These are phyloP conservation scores for Pogonomyrmex californicus DNA, from an alignment of 1,140 invertebrate genomes.

Conservation along the genomic window DNA sequence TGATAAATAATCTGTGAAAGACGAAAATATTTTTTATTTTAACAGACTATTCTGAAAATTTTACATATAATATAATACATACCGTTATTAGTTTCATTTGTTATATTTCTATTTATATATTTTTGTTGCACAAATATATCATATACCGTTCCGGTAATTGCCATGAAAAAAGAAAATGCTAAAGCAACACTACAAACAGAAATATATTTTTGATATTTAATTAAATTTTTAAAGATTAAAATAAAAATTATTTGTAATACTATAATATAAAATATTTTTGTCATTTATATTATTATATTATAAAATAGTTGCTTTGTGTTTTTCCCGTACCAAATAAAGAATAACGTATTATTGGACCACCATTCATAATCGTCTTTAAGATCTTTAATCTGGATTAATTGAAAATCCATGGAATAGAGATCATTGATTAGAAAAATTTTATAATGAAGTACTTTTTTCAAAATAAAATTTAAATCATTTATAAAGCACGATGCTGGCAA, in stretches of 20 bases:
- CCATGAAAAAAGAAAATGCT: constrained; percentile 19
- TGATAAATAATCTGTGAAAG: too few species aligned
- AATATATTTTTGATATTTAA: too few species aligned
- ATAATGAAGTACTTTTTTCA: constrained; percentile 74
- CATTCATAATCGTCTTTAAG: constrained; percentile 76
- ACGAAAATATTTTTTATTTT: too few species aligned
- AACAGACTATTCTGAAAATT: background rate
- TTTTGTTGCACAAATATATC: constrained; percentile 77
- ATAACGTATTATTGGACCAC: constrained; percentile 62
- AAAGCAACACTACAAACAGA: constrained; percentile 68
- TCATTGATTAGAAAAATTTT: constrained; percentile 50
- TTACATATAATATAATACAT: background rate
- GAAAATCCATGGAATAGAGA: constrained; percentile 78
- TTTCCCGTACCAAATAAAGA: constrained; percentile 62
- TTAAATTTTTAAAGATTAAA: too few species aligned
- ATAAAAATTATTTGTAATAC: too few species aligned
- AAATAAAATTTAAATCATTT: constrained; percentile 70
- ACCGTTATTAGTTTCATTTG: constrained; percentile 71
- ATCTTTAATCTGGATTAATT: constrained; percentile 77
- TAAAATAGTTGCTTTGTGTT: too few species aligned
- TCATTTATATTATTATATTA: too few species aligned
- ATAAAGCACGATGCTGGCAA: constrained; percentile 80
- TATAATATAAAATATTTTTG: too few species aligned
- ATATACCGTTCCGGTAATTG: constrained; percentile 76
- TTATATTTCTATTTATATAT: background rate